A percentile compares a stretch with the other conserved stretches of the same genome.
phyloP scores from a whole-genome alignment of 2,113 vertebrate species.

The Dendrocopos noguchii region DNA sequence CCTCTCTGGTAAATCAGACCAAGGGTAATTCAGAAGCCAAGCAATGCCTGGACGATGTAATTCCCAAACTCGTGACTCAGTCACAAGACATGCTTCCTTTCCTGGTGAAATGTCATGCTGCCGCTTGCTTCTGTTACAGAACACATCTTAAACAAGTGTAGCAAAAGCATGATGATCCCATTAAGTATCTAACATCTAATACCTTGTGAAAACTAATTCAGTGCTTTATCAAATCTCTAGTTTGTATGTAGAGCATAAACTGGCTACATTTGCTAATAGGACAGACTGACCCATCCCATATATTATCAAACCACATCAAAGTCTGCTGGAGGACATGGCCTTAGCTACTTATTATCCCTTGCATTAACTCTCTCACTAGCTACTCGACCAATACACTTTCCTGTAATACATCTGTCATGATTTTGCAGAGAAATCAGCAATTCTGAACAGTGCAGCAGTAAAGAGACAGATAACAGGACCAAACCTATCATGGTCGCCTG shows the following conservation, averaged over 20 bases:
- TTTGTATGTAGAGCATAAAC: slow-evolving; percentile 70
- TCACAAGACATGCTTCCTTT: slow-evolving; percentile 45
- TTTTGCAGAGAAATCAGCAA: slow-evolving; percentile 23
- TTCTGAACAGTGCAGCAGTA: neutral
- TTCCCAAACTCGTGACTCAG: slow-evolving; percentile 36
- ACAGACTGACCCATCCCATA: slow-evolving; percentile 26
- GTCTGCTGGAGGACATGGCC: slow-evolving; percentile 7
- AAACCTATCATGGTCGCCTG: neutral
- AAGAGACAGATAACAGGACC: neutral
- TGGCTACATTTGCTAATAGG: slow-evolving; percentile 38
- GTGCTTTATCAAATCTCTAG: slow-evolving; percentile 70
- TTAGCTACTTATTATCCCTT: slow-evolving; percentile 41
- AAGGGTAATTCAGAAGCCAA: neutral
- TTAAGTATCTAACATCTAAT: slow-evolving; percentile 53
- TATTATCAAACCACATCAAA: slow-evolving; percentile 38
- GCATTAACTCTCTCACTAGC: slow-evolving; percentile 33
- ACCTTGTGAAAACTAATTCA: slow-evolving; percentile 52
- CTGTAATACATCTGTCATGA: slow-evolving; percentile 15
- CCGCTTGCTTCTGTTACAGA: neutral
- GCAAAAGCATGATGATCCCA: slow-evolving; percentile 53
- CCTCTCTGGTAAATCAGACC: neutral
- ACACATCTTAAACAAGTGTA: slow-evolving; percentile 55
- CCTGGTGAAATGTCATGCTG: slow-evolving; percentile 45
- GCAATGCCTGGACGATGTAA: slow-evolving; percentile 1
- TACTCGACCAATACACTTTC: slow-evolving; percentile 23